Evolutionary conservation across 2,888 invertebrate species (phyloP).

Genomic region (Camponotus fellah): DNA sequence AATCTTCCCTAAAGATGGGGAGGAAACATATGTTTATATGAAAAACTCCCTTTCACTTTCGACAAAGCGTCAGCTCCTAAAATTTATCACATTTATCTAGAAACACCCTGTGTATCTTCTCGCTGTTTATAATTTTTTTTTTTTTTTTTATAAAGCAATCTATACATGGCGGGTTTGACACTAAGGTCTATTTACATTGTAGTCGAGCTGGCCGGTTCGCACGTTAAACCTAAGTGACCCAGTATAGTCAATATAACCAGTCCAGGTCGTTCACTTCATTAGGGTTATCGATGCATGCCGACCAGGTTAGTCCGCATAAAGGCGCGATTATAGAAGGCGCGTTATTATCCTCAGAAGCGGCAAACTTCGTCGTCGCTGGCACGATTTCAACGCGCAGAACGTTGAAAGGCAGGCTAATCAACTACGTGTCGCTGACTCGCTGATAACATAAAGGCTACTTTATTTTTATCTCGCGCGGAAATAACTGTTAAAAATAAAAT

Average conservation of each 20-base stretch:
- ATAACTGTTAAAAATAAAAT: slow-evolving; percentile 32
- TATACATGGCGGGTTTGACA: background rate
- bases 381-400: slow-evolving; percentile 34
- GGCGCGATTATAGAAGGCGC: slow-evolving; percentile 30
- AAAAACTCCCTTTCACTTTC: too few relatives aligned
- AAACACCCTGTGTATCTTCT: background rate
- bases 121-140: slow-evolving; percentile 24
- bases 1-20: too few relatives aligned
- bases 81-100: too few relatives aligned
- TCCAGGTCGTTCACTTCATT: slow-evolving; percentile 44
- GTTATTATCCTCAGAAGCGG: slow-evolving; percentile 30
- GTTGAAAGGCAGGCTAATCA: slow-evolving; percentile 43
- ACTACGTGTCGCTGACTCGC: slow-evolving; percentile 42
- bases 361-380: background rate
- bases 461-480: slow-evolving; percentile 50
- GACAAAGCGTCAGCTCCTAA: too few relatives aligned
- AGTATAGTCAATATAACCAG: slow-evolving; percentile 8
- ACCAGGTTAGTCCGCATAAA: slow-evolving; percentile 27
- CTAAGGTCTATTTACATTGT: slow-evolving; percentile 48
- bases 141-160: background rate
- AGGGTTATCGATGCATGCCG: slow-evolving; percentile 41
- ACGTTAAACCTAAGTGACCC: slow-evolving; percentile 51
- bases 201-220: slow-evolving; percentile 26
- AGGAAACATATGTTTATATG: too few relatives aligned
- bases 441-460: slow-evolving; percentile 43